Base-by-base conservation (phyloP, 2,888 invertebrate species). In the Chalcosyrphus nemorum region DNA sequence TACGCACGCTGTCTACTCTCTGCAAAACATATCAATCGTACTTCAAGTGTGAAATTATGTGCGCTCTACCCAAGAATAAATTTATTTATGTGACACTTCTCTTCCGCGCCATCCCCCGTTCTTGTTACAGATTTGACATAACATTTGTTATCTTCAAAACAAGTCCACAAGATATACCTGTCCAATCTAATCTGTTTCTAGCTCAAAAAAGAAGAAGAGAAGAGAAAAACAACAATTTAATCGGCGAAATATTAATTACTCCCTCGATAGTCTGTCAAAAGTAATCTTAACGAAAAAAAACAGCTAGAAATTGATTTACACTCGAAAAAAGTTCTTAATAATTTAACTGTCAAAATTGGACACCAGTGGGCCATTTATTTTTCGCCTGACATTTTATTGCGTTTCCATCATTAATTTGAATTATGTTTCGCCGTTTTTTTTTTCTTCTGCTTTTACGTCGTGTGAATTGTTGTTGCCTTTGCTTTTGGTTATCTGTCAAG, bases 41-140 rank as follows among this genome's bases (percentile, higher is more conserved):
- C 54, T 19, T 74, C 54, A 74, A 45, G 74, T 74, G 74, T 74
- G 74, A 74, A 74, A 65, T 72, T 74, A 54, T 74, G 21, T 52
- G 41, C 21, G 45, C 21, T n/a, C n/a, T n/a, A n/a, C 50, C 27
- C 52, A 9, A 29, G 15, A 57, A 54, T 45, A 24, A 47, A 35
- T 65, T 38, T 17, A 45, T 45, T 56, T 47, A 35, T 35, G 21
- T 32, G 56, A 63, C 47, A 63, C 32, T 43, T 43, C 21, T 24
- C 3, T 4, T 43, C 38, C 9, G 7, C 1, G 2, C 15, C 45
- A 38, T 15, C n/a, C 17, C 24, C 29, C 41, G 5, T 27, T 32
- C 11, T 17, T 17, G 17, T 50, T 21, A 13, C n/a, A 19, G 15
- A 57, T 15, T 24, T 15, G 21, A 13, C 9, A 24, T 21, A 38